phyloP scores from a whole-genome alignment of 2,888 invertebrate genomes.

The Cepaea hortensis region DNA sequence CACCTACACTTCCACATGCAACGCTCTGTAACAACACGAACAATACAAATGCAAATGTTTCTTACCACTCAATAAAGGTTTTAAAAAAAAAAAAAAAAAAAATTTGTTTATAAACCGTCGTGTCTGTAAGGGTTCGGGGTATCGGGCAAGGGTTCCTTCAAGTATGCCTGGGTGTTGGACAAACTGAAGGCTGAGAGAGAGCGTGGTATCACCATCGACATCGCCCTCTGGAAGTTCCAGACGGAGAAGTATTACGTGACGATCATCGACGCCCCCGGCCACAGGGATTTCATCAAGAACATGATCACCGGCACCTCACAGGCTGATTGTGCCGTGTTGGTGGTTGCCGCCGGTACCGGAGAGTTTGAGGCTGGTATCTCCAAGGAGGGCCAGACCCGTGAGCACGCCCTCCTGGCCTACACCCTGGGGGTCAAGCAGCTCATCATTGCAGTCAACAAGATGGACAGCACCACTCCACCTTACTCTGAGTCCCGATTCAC shows the following conservation, averaged over 20 bases:
- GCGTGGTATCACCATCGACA: slow-evolving; percentile 77
- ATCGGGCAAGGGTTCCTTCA: slow-evolving; percentile 79
- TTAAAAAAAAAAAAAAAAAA: too few relatives aligned
- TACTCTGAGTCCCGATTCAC: slow-evolving; percentile 94
- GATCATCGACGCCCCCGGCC: slow-evolving; percentile 99
- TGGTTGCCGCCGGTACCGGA: too few relatives aligned
- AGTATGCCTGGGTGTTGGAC: slow-evolving; percentile 97
- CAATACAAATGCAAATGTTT: too few relatives aligned
- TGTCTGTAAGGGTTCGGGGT: too few relatives aligned
- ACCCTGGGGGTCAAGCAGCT: slow-evolving; percentile 99
- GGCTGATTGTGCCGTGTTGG: slow-evolving; percentile 79
- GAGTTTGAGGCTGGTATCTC: slow-evolving; percentile 98
- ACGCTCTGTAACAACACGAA: too few relatives aligned
- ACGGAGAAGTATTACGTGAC: slow-evolving; percentile 96
- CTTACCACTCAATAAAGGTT: too few relatives aligned
- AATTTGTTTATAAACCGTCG: too few relatives aligned
- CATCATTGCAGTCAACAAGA: slow-evolving; percentile 99
- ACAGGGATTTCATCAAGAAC: slow-evolving; percentile 99
- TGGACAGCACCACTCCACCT: slow-evolving; percentile 97
- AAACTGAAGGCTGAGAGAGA: slow-evolving; percentile 98
- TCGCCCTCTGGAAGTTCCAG: slow-evolving; percentile 99
- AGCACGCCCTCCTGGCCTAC: slow-evolving; percentile 98
- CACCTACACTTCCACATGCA: too few relatives aligned
- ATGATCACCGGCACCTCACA: slow-evolving; percentile 96
- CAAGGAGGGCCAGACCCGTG: slow-evolving; percentile 99